These are phyloP conservation scores for Neopipo cinnamomea DNA, from an alignment of 2,113 vertebrate genomes.

Conservation along the genomic window DNA sequence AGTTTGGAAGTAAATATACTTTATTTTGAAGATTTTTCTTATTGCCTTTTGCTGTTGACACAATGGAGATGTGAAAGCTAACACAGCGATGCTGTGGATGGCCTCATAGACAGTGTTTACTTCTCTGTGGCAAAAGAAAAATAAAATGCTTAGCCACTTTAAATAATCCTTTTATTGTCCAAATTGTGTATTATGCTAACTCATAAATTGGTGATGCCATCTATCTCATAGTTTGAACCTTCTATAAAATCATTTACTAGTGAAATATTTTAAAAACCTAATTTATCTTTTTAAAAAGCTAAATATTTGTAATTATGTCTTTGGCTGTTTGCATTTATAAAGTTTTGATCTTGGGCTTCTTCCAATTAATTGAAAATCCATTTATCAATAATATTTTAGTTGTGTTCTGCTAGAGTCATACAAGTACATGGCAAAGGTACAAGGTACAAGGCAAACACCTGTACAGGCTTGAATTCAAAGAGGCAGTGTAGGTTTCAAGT, in stretches of 20 bases:
- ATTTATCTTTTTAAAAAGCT: rapidly evolving
- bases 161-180: background rate
- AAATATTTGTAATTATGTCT: background rate
- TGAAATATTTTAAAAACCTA: background rate
- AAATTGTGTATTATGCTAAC: background rate
- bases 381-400: background rate
- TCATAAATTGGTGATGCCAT: background rate
- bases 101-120: background rate
- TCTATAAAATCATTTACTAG: background rate
- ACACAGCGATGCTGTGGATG: background rate
- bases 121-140: background rate
- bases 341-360: background rate
- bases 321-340: background rate
- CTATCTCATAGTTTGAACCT: background rate
- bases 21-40: background rate
- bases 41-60: background rate
- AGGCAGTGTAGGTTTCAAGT: background rate
- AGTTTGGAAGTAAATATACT: background rate
- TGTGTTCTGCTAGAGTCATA: background rate
- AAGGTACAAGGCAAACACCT: background rate
- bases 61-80: background rate
- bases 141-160: background rate
- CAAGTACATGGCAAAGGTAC: background rate
- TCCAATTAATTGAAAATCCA: background rate
- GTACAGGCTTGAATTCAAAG: background rate